Evolutionary conservation across 2,888 invertebrate genomes (phyloP), one percentile per base, ranked within the genome.

Genomic region (Julus scanicus): DNA sequence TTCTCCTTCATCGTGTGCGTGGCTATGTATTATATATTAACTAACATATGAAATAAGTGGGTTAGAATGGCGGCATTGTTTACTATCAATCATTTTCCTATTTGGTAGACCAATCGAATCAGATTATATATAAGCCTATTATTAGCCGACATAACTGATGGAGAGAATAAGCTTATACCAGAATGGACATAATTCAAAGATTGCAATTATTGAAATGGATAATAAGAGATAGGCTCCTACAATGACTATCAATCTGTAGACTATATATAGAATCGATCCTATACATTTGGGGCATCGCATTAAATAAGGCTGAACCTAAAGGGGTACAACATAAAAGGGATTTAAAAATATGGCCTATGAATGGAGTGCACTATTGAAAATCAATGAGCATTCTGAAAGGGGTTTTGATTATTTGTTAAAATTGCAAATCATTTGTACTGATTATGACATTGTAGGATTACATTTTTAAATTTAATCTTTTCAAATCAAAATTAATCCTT

Each of bases 71-170:
- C 63, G 20, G 20, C 63, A 4, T 63, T 63, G 15, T 20, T 63
- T 63, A 63, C 63, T 20, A 63, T 63, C 63, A 63, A 63, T 63
- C 63, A 63, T 63, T 63, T 63, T 63, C 20, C 63, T 20, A 63
- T 63, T n/a, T 63, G 63, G 20, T 20, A 63, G n/a, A 63, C 20
- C 20, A 20, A 63, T 63, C n/a, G 20, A 63, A 63, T 4, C 20
- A 63, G n/a, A 63, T 63, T 63, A 63, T 4, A 20, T 20, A 4
- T 63, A 63, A 63, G 63, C 63, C 63, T 20, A 20, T 63, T 20
- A 63, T 63, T 20, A 20, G 20, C 63, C 20, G 63, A 63, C 20
- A 63, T n/a, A 63, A 20, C 63, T 20, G 20, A 63, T 3, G n/a
- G n/a, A 20, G 63, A 63, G 20, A 4, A n/a, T 63, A 63, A 20